Base-by-base conservation (phyloP, 1,140 invertebrate species). In the Arion vulgaris region DNA sequence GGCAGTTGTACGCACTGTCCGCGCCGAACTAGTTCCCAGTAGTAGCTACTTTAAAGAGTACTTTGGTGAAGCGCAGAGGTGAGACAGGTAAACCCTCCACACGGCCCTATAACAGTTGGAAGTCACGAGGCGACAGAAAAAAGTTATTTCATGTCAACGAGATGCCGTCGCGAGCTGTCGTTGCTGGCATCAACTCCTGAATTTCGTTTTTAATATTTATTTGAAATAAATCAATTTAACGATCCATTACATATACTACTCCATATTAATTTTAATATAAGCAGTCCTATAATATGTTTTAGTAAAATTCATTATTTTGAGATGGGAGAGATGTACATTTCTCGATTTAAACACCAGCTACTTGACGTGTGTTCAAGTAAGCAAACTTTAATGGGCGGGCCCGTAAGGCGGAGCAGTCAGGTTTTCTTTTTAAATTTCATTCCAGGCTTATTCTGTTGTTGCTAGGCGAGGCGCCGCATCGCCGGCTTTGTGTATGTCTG, bases 341-440 rank as follows among this genome's bases (percentile, higher is more conserved):
- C 45, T 49, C 19, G 9, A 9, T 49, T 49, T 49, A 19, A 49
- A 49, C 9, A 49, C 45, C 13, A 62, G 57, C 26, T n/a, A n/a
- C n/a, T n/a, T n/a, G n/a, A n/a, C n/a, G n/a, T n/a, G n/a, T n/a
- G 28, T 32, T 32, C 19, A 34, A 66, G 62, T 66, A 66, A 66
- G 26, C 34, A 74, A 28, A 49, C 26, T 34, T 13, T 7, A 32
- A 66, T 66, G 68, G 82, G 82, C 41, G 82, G 76, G n/a, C 49
- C 32, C 49, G 26, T 51, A 53, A 51, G 78, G 78, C 83, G 83
- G 83, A 62, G 78, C 62, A 34, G n/a, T n/a, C n/a, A n/a, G n/a
- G n/a, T n/a, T n/a, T n/a, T n/a, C n/a, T n/a, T n/a, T n/a, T n/a
- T n/a, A n/a, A n/a, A n/a, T n/a, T n/a, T n/a, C n/a, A n/a, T n/a